These are phyloP conservation scores for Papilio glaucus DNA, from an alignment of 1,140 invertebrate species.

Conservation along the genomic window DNA sequence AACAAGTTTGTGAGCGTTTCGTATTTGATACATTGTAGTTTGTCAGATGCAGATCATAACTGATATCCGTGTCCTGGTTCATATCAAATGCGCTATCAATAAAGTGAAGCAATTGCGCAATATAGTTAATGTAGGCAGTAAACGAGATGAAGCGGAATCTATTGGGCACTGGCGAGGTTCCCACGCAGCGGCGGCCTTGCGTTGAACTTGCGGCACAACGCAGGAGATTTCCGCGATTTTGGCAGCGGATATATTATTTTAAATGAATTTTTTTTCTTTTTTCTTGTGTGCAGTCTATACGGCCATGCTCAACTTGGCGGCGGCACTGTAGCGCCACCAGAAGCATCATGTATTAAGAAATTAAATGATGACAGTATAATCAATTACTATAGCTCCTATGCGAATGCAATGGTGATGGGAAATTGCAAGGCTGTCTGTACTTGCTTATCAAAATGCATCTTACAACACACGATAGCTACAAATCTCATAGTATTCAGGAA, in stretches of 20 bases:
- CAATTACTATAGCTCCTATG: no score
- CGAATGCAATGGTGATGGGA: no score
- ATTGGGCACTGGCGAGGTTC: slow-evolving; percentile 11
- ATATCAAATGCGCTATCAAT: slow-evolving; percentile 24
- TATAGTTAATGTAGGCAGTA: slow-evolving; percentile 28
- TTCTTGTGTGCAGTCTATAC: no score
- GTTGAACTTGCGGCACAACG: slow-evolving; percentile 17
- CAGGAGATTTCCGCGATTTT: background rate
- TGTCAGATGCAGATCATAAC: slow-evolving; percentile 6
- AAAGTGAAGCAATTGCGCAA: slow-evolving; percentile 25
- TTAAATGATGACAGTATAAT: no score
- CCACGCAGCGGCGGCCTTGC: slow-evolving; percentile 28
- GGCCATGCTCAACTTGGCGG: no score
- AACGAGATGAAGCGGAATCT: slow-evolving; percentile 24
- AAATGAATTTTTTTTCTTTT: no score
- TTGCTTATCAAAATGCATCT: no score
- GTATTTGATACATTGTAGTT: background rate
- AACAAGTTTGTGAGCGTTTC: background rate
- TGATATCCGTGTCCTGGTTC: slow-evolving; percentile 24
- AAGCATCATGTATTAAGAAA: no score
- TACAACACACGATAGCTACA: no score
- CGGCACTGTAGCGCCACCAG: no score
- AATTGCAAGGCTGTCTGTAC: no score
- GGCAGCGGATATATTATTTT: background rate
- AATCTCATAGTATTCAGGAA: no score